Evolutionary conservation across 1,140 invertebrate genomes (phyloP).

Genomic region (Drosophila bifasciata): DNA sequence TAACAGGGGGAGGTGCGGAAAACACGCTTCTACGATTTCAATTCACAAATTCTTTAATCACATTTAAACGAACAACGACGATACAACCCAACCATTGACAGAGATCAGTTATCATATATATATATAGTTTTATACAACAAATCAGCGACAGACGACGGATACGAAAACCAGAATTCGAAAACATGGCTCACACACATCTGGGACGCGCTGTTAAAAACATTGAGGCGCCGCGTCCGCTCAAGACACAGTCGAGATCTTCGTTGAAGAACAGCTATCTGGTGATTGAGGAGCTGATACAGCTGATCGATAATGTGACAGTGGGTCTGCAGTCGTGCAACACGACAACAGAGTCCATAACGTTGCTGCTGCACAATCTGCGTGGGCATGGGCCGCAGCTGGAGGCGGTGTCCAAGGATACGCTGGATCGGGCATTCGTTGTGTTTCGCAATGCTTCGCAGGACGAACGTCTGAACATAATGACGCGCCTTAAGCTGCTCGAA

Average conservation of each 20-base stretch:
- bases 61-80: slow-evolving; percentile 67
- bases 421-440: slow-evolving; percentile 89
- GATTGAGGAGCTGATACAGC: slow-evolving; percentile 88
- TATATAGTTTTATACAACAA: background rate
- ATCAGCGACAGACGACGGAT: slow-evolving; percentile 27
- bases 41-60: slow-evolving; percentile 42
- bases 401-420: slow-evolving; percentile 89
- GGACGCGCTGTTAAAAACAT: slow-evolving; percentile 88
- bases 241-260: slow-evolving; percentile 85
- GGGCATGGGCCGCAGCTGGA: slow-evolving; percentile 90
- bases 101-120: slow-evolving; percentile 23
- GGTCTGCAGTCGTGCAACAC: slow-evolving; percentile 87
- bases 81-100: slow-evolving; percentile 43
- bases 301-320: slow-evolving; percentile 89
- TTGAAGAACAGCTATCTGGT: slow-evolving; percentile 80
- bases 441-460: slow-evolving; percentile 94
- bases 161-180: slow-evolving; percentile 26
- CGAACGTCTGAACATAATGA: slow-evolving; percentile 91
- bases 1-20: slow-evolving; percentile 83
- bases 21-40: slow-evolving; percentile 74
- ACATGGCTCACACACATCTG: slow-evolving; percentile 80
- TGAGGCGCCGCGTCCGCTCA: slow-evolving; percentile 89
- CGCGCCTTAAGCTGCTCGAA: slow-evolving; percentile 93
- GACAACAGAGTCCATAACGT: slow-evolving; percentile 76
- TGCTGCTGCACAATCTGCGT: slow-evolving; percentile 87